These are phyloP conservation scores for Meteorus colon DNA, from an alignment of 2,888 invertebrate genomes.

Conservation along the genomic window DNA sequence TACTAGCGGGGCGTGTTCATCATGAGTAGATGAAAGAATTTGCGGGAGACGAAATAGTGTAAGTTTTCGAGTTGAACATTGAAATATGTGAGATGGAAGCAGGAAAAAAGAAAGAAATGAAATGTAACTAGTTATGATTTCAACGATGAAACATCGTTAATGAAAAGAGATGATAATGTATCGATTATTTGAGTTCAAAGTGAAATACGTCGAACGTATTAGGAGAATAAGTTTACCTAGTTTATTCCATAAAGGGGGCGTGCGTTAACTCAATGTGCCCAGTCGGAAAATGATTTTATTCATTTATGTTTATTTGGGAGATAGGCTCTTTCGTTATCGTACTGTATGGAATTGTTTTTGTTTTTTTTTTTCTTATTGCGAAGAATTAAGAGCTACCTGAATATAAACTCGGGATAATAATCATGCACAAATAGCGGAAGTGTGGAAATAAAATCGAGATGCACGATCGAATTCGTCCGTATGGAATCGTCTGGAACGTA, in stretches of 20 bases:
- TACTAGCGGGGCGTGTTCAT: constrained; percentile 33
- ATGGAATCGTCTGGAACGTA: not conserved
- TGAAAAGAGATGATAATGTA: constrained; percentile 11
- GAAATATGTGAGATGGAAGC: not conserved
- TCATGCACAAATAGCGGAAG: not conserved
- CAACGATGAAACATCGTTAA: constrained; percentile 40
- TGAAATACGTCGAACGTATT: constrained; percentile 30
- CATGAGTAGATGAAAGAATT: constrained; percentile 24
- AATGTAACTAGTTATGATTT: constrained; percentile 34
- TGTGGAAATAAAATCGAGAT: not conserved
- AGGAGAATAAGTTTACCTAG: constrained; percentile 53
- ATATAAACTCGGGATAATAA: not conserved
- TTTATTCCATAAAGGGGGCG: constrained; percentile 55
- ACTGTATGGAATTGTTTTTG: constrained; percentile 37
- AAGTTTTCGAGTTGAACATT: not conserved
- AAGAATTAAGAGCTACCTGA: constrained; percentile 19
- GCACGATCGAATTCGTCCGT: not conserved
- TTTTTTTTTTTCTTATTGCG: constrained; percentile 39
- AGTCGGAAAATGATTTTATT: constrained; percentile 61
- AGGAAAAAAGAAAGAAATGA: not conserved
- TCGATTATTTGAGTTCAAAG: not conserved
- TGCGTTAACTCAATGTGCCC: constrained; percentile 50
- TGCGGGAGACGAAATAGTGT: constrained; percentile 20
- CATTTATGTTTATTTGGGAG: constrained; percentile 63
- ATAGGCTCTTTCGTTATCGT: constrained; percentile 58